Conservation (phyloP, 2,888 invertebrate species). For the Anoplius nigerrimus region DNA sequence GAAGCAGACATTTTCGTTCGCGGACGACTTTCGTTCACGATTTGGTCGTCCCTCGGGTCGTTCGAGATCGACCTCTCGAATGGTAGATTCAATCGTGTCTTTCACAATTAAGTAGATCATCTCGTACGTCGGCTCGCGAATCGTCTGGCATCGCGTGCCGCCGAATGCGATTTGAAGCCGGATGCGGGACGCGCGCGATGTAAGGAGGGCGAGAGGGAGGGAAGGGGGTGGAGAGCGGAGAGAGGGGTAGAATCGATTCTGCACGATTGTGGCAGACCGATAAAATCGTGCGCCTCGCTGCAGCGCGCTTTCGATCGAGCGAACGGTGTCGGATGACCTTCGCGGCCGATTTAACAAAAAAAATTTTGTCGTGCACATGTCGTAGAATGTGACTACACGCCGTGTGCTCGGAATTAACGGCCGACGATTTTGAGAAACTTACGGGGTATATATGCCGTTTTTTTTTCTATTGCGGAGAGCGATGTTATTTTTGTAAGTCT, state of each 20-base stretch:
- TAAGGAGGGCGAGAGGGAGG: background rate
- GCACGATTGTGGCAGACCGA: slow-evolving; percentile 1
- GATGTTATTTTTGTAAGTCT: too few relatives aligned
- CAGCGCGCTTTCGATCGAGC: slow-evolving; percentile 39
- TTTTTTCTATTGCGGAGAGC: too few relatives aligned
- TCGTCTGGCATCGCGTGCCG: slow-evolving; percentile 31
- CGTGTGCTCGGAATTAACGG: background rate
- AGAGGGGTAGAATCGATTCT: too few relatives aligned
- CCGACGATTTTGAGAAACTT: too few relatives aligned
- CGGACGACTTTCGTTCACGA: too few relatives aligned
- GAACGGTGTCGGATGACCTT: slow-evolving; percentile 39
- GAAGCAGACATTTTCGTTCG: too few relatives aligned
- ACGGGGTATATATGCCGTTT: background rate
- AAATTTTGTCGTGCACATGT: slow-evolving; percentile 61
- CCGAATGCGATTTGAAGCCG: too few relatives aligned
- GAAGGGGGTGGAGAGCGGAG: background rate
- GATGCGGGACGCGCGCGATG: background rate
- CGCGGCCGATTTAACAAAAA: slow-evolving; percentile 31
- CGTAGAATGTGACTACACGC: slow-evolving; percentile 44
- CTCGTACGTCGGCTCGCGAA: slow-evolving; percentile 45
- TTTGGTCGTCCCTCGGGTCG: too few relatives aligned
- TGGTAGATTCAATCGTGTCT: slow-evolving; percentile 64
- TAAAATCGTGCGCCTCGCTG: slow-evolving; percentile 20
- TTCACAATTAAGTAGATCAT: slow-evolving; percentile 60
- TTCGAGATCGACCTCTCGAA: slow-evolving; percentile 45